Percentiles rank a stretch among this genome's conserved stretches.
Evolutionary conservation across 2,113 vertebrate species (phyloP).

Genomic region (Nesogale talazaci): DNA sequence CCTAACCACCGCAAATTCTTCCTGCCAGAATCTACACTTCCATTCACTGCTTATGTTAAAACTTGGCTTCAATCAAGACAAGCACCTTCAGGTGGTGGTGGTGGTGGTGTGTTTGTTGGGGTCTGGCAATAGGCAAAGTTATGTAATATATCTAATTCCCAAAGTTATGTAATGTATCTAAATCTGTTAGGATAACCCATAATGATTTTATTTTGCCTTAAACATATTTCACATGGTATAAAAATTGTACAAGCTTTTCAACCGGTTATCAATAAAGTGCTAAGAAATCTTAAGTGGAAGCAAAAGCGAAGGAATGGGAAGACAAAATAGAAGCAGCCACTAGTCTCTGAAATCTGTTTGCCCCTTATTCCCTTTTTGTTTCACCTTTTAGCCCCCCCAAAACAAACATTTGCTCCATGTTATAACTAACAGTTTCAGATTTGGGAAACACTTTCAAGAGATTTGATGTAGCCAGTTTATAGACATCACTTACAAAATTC

Average conservation of each 20-base stretch:
- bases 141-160: not conserved
- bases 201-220: not conserved
- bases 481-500: slow-evolving; percentile 39
- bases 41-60: not conserved
- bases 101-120: too few relatives aligned
- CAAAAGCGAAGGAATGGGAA: not conserved
- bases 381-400: not conserved
- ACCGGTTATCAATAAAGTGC: not conserved
- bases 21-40: not conserved
- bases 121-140: not conserved
- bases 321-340: not conserved
- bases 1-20: not conserved
- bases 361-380: not conserved
- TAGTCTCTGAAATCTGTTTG: slow-evolving; percentile 2
- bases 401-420: slow-evolving; percentile 39
- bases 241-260: slow-evolving; percentile 20
- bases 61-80: not conserved
- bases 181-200: not conserved
- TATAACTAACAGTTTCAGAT: not conserved
- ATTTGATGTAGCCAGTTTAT: slow-evolving; percentile 54
- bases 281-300: slow-evolving; percentile 48
- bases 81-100: not conserved
- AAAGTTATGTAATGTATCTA: too few relatives aligned
- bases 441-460: slow-evolving; percentile 33
- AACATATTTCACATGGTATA: not conserved